Conservation (phyloP, 2,113 vertebrate species). For the Rhynchomys soricoides region DNA sequence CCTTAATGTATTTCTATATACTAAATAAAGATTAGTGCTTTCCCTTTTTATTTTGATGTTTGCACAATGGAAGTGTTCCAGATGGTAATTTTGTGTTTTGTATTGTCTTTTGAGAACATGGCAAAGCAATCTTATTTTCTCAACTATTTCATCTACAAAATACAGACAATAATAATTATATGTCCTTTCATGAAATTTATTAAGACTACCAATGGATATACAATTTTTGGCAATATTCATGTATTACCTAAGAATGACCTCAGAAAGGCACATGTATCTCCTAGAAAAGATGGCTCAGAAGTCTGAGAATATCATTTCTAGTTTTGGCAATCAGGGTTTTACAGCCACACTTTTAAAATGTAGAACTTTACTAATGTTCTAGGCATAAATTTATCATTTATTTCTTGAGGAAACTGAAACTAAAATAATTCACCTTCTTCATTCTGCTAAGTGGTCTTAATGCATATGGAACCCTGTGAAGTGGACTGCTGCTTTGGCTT, state of each 20-base stretch:
- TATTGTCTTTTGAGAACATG: neutral
- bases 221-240: neutral
- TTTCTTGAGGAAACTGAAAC: constrained; percentile 39
- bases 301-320: constrained; percentile 13
- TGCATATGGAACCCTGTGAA: neutral
- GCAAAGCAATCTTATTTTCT: constrained; percentile 37
- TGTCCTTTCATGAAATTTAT: neutral
- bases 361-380: constrained; percentile 20
- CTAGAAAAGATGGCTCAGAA: neutral
- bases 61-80: neutral
- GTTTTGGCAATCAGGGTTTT: constrained; percentile 29
- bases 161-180: neutral
- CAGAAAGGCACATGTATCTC: neutral
- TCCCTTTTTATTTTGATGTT: neutral
- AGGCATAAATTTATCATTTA: neutral
- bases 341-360: neutral
- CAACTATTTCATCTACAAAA: neutral
- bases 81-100: neutral
- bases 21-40: neutral
- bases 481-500: neutral
- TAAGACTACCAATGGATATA: neutral
- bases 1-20: neutral
- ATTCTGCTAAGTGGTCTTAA: neutral
- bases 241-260: neutral
- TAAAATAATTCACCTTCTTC: constrained; percentile 4